phyloP scores from a whole-genome alignment of 1,140 invertebrate species.

The Zaprionus nigranus region DNA sequence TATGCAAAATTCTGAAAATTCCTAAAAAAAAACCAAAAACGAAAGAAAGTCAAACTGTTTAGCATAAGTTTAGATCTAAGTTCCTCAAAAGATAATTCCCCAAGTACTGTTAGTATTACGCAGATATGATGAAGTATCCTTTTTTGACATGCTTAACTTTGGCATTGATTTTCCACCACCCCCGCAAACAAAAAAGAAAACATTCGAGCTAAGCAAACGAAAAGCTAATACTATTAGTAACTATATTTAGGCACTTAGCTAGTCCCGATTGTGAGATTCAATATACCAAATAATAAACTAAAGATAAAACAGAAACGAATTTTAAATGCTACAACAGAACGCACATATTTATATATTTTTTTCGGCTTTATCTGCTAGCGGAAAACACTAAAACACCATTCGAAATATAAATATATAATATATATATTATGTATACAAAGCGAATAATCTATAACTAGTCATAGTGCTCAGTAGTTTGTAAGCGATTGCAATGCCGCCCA shows the following conservation, averaged over 20 bases:
- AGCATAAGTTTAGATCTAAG: slow-evolving; percentile 44
- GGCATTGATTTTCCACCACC: slow-evolving; percentile 11
- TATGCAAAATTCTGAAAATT: slow-evolving; percentile 52
- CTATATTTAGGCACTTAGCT: slow-evolving; percentile 34
- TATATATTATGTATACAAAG: slow-evolving; percentile 22
- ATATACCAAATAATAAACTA: slow-evolving; percentile 29
- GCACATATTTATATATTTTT: slow-evolving; percentile 43
- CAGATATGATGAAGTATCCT: background rate
- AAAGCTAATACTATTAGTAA: slow-evolving; percentile 11
- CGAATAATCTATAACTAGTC: slow-evolving; percentile 25
- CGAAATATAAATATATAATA: slow-evolving; percentile 6
- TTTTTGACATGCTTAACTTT: slow-evolving; percentile 31
- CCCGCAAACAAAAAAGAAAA: background rate
- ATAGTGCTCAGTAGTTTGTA: slow-evolving; percentile 41
- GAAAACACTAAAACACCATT: slow-evolving; percentile 27
- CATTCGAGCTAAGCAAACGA: slow-evolving; percentile 33
- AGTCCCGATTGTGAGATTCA: slow-evolving; percentile 24
- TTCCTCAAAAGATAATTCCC: slow-evolving; percentile 3
- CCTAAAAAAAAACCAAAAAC: slow-evolving; percentile 40
- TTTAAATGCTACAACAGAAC: slow-evolving; percentile 48
- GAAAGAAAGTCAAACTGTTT: slow-evolving; percentile 52
- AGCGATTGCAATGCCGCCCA: slow-evolving; percentile 14
- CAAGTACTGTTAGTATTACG: slow-evolving; percentile 43
- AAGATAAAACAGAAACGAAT: slow-evolving; percentile 50
- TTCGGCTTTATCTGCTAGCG: slow-evolving; percentile 22